Base-by-base conservation (phyloP, 1,140 invertebrate species). In the Capitella teleta region DNA sequence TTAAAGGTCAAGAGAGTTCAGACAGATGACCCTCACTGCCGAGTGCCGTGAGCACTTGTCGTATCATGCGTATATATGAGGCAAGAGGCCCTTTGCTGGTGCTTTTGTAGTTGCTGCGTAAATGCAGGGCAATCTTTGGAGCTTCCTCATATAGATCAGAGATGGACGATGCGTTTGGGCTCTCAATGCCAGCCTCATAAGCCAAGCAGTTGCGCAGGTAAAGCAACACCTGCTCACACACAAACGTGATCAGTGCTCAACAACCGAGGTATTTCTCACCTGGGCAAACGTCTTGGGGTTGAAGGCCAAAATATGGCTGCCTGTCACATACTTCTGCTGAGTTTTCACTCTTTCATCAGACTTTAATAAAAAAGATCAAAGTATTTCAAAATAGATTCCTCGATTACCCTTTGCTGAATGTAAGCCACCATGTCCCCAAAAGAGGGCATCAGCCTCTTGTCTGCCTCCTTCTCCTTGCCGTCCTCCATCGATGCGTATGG, bases 181-280 rank as follows among this genome's bases (percentile, higher is more conserved):
- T 41, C 1, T 34, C 46, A 5, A 61, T 47, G 0, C 75, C 76
- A 21, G 74, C 67, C 10, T 62, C 62, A 4, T 71, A 59, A 21
- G 71, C 61, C 19, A 90, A 67, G 62, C 85, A 87, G 58, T 86
- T 74, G 3, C 85, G 76, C 47, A 87, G 66, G 67, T 88, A 89
- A 2, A 81, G 73, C 5, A 89, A 66, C 52, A 87, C 82, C 82
- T 86, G 61, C 16, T 73, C 70, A 53, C n/a, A n/a, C n/a, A n/a
- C n/a, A n/a, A n/a, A n/a, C n/a, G n/a, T n/a, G n/a, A n/a, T n/a
- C n/a, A n/a, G n/a, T n/a, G n/a, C n/a, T n/a, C n/a, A n/a, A n/a
- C n/a, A n/a, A n/a, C n/a, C n/a, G n/a, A n/a, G n/a, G n/a, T n/a
- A n/a, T 10, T 34, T 52, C 58, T 63, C 58, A 82, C 81, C 73